Evolutionary conservation across 35 echinoderm and acorn worm genomes (phyloP).

Genomic region (Lytechinus pictus): DNA sequence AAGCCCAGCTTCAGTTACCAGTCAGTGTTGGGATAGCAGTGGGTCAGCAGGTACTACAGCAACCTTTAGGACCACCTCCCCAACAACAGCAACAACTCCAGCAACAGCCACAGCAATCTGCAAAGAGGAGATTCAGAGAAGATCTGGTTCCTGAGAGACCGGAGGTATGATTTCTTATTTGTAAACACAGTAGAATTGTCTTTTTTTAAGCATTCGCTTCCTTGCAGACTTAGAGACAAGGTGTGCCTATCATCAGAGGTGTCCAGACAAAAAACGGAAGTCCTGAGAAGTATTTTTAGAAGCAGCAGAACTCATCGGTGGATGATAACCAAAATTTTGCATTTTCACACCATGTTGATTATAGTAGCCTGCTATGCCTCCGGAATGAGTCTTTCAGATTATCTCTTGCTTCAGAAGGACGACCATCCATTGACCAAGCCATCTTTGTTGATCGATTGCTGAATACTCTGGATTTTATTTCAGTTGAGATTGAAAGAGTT

Average conservation of each 20-base stretch:
- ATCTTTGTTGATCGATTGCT: not conserved
- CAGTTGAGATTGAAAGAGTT: not conserved
- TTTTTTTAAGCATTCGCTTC: not conserved
- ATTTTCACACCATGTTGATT: not conserved
- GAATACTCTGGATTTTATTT: not conserved
- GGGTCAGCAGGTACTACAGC: not conserved
- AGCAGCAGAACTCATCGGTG: not conserved
- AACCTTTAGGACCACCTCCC: not conserved
- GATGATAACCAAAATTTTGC: not conserved
- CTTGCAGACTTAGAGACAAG: not conserved
- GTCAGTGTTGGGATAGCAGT: not conserved
- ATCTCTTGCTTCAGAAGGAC: not conserved
- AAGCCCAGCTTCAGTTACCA: slow-evolving; percentile 5
- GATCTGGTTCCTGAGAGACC: not conserved
- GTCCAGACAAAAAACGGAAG: not conserved
- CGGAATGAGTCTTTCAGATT: not conserved
- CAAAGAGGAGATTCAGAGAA: slow-evolving; percentile 36
- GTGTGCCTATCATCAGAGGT: not conserved
- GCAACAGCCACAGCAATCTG: not conserved
- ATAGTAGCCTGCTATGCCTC: not conserved
- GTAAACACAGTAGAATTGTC: no score
- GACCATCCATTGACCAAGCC: not conserved
- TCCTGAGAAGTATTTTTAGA: not conserved
- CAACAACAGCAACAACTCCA: not conserved
- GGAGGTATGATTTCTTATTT: not conserved